Percentiles rank a stretch among this genome's conserved stretches.
These are phyloP conservation scores for Maccullochella peelii DNA, from an alignment of 2,113 vertebrate species.

Conservation along the genomic window DNA sequence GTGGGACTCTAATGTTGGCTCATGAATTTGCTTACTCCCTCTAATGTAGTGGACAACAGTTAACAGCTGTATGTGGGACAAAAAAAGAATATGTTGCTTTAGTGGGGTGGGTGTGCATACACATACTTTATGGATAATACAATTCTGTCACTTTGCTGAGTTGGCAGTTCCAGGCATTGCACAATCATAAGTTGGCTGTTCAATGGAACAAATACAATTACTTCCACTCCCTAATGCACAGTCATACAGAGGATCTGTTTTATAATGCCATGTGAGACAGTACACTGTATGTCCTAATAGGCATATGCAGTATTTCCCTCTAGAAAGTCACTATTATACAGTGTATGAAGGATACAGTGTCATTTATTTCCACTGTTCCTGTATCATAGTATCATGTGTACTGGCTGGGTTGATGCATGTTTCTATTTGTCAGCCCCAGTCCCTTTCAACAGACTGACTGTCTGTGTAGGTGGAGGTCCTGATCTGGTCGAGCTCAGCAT, in stretches of 20 bases:
- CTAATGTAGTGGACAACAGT: neutral
- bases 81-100: slow-evolving; percentile 21
- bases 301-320: neutral
- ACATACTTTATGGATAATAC: neutral
- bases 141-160: slow-evolving; percentile 32
- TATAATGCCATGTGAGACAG: neutral
- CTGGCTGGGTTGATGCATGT: slow-evolving; percentile 3
- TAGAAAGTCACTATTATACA: neutral
- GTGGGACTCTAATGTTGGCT: neutral
- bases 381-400: neutral
- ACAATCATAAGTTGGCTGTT: neutral
- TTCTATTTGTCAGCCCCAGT: slow-evolving; percentile 25
- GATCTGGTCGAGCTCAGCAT: slow-evolving; percentile 40
- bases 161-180: slow-evolving; percentile 10
- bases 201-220: slow-evolving; percentile 16
- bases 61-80: slow-evolving; percentile 24
- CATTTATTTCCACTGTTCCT: slow-evolving; percentile 8
- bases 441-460: slow-evolving; percentile 28
- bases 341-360: neutral
- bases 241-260: slow-evolving; percentile 3
- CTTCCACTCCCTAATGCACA: slow-evolving; percentile 24
- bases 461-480: slow-evolving; percentile 47
- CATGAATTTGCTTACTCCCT: slow-evolving; percentile 5
- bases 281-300: neutral
- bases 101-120: slow-evolving; percentile 13